A percentile compares a stretch with the other conserved stretches of the same genome.
Conservation (phyloP, 2,888 invertebrate genomes). For the Tetramorium bicarinatum region DNA sequence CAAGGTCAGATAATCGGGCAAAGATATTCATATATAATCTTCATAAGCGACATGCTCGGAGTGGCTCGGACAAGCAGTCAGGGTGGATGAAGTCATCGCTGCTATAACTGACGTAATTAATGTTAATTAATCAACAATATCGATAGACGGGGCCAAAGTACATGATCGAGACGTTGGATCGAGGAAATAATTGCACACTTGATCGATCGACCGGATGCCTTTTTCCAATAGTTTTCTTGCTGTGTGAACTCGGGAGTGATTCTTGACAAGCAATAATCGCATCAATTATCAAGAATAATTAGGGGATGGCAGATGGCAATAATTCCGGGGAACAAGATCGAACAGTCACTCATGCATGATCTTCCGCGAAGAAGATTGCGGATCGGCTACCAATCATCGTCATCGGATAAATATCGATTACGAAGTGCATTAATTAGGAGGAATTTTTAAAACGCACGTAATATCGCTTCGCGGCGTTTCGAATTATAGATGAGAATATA, state of each 20-base stretch:
- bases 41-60: not conserved
- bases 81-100: constrained; percentile 59
- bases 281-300: constrained; percentile 71
- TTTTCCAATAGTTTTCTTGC: constrained; percentile 54
- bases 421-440: not conserved
- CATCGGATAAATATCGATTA: not conserved
- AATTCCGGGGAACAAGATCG: constrained; percentile 48
- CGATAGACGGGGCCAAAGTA: constrained; percentile 17
- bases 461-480: not conserved
- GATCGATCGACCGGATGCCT: constrained; percentile 67
- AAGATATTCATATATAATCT: not conserved
- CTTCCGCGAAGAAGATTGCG: not conserved
- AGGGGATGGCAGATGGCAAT: constrained; percentile 59
- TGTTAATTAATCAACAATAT: constrained; percentile 61
- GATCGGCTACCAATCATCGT: not conserved
- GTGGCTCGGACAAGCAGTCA: not conserved
- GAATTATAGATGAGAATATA: not conserved
- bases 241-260: constrained; percentile 36
- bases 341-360: not conserved
- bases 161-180: constrained; percentile 37
- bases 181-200: constrained; percentile 61
- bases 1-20: constrained; percentile 5
- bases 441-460: not conserved
- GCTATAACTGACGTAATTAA: constrained; percentile 60
- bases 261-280: constrained; percentile 62